Conservation (phyloP, 92 coral and sea anemone species). For the Chrysogorgia sp. region DNA sequence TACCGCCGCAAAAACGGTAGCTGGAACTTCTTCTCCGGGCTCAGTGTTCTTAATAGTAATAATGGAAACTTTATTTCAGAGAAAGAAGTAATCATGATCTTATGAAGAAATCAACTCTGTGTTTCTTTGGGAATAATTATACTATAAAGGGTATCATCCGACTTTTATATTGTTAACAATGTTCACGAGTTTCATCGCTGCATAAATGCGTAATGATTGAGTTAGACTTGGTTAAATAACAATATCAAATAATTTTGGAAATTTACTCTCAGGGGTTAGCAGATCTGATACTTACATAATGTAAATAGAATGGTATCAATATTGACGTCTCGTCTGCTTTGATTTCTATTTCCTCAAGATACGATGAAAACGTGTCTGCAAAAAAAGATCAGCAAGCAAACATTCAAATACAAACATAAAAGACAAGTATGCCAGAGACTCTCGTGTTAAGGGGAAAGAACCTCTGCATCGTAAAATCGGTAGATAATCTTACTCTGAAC, state of each 20-base stretch:
- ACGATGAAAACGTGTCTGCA: background rate
- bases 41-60: conserved; percentile 28
- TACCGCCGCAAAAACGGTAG: conserved; percentile 25
- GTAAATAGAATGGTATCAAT: conserved; percentile 72
- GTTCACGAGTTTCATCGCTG: no score
- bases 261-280: no score
- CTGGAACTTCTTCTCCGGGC: conserved; percentile 30
- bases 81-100: background rate
- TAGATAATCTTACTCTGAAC: no score
- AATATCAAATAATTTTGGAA: no score
- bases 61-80: no score
- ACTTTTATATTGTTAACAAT: background rate
- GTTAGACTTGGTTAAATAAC: no score
- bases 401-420: background rate
- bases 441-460: no score
- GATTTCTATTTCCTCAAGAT: background rate
- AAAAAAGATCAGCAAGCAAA: background rate
- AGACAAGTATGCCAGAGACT: no score
- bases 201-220: no score
- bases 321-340: conserved; percentile 47
- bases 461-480: no score
- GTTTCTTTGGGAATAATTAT: no score
- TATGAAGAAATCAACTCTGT: no score
- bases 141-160: background rate
- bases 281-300: conserved; percentile 75